Base-by-base conservation (phyloP, 1,140 invertebrate genomes). In the Cecropterus lyciades region DNA sequence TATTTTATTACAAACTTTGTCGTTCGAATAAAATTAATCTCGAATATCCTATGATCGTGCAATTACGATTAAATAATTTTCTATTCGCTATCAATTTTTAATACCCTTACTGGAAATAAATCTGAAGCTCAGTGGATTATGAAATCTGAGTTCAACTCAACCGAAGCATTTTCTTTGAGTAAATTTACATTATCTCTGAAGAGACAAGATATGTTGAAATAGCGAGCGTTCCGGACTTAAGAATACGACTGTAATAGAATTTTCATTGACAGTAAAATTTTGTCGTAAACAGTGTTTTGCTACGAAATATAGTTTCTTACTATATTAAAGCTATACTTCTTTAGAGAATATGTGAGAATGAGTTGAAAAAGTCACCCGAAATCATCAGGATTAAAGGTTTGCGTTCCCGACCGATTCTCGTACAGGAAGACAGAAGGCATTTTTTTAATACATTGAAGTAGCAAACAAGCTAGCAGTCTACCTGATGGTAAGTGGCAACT, bases 101-200 rank as follows among this genome's bases (percentile, higher is more conserved):
- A 43, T 43, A 11, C 20, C 17, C 8, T 17, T 40, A 45, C 24
- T 13, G 55, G 14, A 57, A 17, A 57, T 57, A 57, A 57, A 57
- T 57, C 40, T 43, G 17, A 57, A 14, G 13, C 17, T 27, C 40
- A 27, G 10, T 56, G 20, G 20, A 57, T 57, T 45, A 45, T 27
- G 55, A 45, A 57, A 45, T 27, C 17, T 57, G 17, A 17, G 8
- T 57, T 57, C 55, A 57, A 45, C 20, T 57, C n/a, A 6, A 45
- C 11, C 40, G 55, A 45, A 57, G n/a, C 63, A 55, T 65, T 65
- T 65, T 46, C 63, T 56, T 65, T 55, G 13, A 46, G 43, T 43
- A 55, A 65, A 65, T 65, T 56, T 65, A 65, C 51, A 56, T 65
- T 55, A 65, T 65, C 42, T 65, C 27, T 48, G 14, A 55, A 56